Evolutionary conservation across 2,888 invertebrate genomes (phyloP), one percentile per base, ranked within the genome.

Genomic region (Myopa testacea): DNA sequence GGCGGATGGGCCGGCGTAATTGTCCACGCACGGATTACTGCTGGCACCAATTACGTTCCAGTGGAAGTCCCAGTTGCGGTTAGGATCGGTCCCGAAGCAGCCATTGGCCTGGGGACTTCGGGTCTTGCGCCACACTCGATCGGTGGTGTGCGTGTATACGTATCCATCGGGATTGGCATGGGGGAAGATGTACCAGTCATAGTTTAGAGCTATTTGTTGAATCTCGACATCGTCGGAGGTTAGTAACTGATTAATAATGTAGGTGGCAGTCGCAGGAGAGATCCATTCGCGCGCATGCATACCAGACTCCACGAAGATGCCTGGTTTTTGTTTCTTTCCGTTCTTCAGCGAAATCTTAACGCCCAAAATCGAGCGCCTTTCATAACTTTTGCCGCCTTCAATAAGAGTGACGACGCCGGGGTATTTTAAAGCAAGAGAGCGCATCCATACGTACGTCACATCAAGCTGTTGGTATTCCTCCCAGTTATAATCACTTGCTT

Each of bases 251-350:
- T 93, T 91, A 5, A 92, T 88, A 3, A 94, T 87, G 82, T 92
- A 94, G 0, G 93, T 92, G 0, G 92, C 86, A 0, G 93, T 90
- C 0, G 93, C 93, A 0, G 94, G 92, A 0, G 92, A 90, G 8
- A 94, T 91, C 94, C 94, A 96, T 87, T 96, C 96, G 68, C 95
- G 92, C 0, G 92, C 94, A 80, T 95, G 92, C 82, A 94, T 94
- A 38, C 92, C 92, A 37, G 88, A 92, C 85, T 93, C 93, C 79
- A 93, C 87, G 75, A 92, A 91, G 74, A 93, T 87, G 2, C 90
- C 91, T 0, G 91, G 91, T 78, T 79, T 81, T 37, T 72, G 78
- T 78, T 81, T 40, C 62, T 16, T 58, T 73, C 12, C 70, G 34
- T 87, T 83, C n/a, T 55, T 55, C 76, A 90, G 89, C 87, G 89